A percentile compares a stretch with the other conserved stretches of the same genome.
Conservation (phyloP, 2,113 vertebrate genomes). For the Psittacus erithacus region DNA sequence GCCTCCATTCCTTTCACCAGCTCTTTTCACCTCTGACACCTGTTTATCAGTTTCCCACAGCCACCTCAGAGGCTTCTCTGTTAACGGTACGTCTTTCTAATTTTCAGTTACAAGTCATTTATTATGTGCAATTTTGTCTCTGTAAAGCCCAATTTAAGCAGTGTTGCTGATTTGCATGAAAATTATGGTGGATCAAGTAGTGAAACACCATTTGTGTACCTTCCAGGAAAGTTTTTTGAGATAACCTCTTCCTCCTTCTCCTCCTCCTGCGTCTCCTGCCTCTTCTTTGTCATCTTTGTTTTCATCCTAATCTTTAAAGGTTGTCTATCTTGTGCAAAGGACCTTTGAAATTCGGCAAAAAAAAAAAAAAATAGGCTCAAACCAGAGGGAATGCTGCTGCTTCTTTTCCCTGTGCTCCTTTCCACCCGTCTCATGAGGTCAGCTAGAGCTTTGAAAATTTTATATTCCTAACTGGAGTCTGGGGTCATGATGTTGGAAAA, state of each 20-base stretch:
- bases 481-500: neutral
- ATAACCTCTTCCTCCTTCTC: neutral
- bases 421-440: neutral
- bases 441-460: neutral
- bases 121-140: neutral
- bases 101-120: neutral
- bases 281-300: neutral
- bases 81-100: neutral
- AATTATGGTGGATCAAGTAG: neutral
- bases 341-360: neutral
- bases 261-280: neutral
- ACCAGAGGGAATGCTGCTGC: neutral
- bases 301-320: neutral
- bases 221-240: neutral
- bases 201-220: neutral
- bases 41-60: slow-evolving; percentile 31
- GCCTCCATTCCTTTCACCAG: neutral
- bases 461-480: neutral
- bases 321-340: neutral
- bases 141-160: neutral
- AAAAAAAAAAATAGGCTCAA: neutral
- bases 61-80: neutral
- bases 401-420: neutral
- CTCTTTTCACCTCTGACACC: slow-evolving; percentile 2
- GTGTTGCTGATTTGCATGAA: neutral